Conservation (phyloP, 2,888 invertebrate species). For the Lasiommata megera region DNA sequence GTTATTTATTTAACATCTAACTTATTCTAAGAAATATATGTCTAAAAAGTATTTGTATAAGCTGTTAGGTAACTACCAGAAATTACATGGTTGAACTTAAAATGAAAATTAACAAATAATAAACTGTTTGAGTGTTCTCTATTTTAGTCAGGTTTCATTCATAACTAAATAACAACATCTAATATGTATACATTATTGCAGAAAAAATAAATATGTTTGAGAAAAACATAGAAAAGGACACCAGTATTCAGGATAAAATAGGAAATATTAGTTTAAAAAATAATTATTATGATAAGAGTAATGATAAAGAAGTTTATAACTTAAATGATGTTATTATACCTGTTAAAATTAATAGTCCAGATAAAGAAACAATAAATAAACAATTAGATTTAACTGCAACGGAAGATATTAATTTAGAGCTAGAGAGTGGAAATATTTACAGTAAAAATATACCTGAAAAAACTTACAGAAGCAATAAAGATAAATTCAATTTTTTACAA, state of each 20-base stretch:
- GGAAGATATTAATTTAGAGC: constrained; percentile 30
- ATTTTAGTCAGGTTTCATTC: too few species aligned
- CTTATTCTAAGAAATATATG: neutral
- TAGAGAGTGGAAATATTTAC: constrained; percentile 43
- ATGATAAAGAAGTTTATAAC: constrained; percentile 48
- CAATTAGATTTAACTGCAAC: constrained; percentile 25
- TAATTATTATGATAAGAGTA: constrained; percentile 47
- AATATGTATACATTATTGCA: constrained; percentile 43
- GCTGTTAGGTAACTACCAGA: too few species aligned
- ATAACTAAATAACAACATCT: neutral
- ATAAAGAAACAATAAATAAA: constrained; percentile 29
- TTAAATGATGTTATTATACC: constrained; percentile 31
- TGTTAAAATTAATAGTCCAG: constrained; percentile 24
- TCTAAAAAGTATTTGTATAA: too few species aligned
- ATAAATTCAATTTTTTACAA: constrained; percentile 71
- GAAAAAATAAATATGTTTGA: constrained; percentile 79
- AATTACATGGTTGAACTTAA: too few species aligned
- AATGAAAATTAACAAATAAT: too few species aligned
- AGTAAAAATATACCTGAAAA: constrained; percentile 48
- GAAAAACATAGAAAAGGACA: constrained; percentile 62
- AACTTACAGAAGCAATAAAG: constrained; percentile 64
- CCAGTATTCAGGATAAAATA: constrained; percentile 57
- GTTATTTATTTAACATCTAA: neutral
- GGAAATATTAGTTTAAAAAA: constrained; percentile 61
- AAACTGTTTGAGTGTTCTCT: too few species aligned